Evolutionary conservation across 2,113 vertebrate species (phyloP).

Genomic region (Pyrgilauda ruficollis): DNA sequence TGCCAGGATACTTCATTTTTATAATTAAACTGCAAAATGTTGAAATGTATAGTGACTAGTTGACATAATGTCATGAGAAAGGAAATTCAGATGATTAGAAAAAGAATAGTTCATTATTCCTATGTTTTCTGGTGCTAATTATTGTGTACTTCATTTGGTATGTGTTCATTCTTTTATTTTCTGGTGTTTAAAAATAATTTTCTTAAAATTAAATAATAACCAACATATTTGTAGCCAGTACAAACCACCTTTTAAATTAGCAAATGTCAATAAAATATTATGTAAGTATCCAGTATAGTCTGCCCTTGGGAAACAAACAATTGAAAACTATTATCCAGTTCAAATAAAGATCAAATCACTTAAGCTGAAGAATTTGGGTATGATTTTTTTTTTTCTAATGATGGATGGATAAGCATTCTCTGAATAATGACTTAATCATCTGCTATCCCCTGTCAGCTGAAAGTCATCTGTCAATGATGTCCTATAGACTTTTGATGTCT

Average conservation of each 20-base stretch:
- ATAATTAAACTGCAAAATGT: neutral
- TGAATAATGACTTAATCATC: neutral
- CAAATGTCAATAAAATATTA: neutral
- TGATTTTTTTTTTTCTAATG: neutral
- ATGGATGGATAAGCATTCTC: neutral
- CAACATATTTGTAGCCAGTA: neutral
- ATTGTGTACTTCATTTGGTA: neutral
- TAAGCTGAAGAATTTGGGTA: neutral
- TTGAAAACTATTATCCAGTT: neutral
- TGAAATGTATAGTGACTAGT: neutral
- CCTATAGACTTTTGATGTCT: rapidly evolving
- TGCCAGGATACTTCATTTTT: neutral
- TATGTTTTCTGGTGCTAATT: neutral
- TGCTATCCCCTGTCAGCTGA: neutral
- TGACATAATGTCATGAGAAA: neutral
- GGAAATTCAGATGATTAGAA: neutral
- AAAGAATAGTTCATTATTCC: neutral
- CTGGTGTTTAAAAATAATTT: neutral
- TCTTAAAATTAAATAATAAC: neutral
- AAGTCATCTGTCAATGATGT: neutral
- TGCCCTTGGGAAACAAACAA: neutral
- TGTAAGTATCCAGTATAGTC: neutral
- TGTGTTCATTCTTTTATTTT: neutral
- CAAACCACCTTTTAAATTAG: neutral
- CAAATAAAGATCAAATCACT: neutral